phyloP scores from a whole-genome alignment of 35 echinoderm and acorn worm genomes.

The Amphiura filiformis region DNA sequence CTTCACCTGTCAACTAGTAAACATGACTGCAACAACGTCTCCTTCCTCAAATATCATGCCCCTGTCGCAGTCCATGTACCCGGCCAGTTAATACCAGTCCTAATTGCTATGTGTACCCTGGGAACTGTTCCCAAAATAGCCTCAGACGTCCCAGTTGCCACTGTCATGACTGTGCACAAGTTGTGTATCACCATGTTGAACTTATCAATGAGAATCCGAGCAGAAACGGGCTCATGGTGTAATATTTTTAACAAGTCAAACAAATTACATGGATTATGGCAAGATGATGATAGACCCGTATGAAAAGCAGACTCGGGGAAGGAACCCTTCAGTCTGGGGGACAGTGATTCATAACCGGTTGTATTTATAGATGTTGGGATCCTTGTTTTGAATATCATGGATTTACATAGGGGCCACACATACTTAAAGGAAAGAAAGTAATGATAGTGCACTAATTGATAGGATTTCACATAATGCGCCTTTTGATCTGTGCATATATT shows the following conservation, averaged over 20 bases:
- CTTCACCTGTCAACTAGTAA: conserved; percentile 8
- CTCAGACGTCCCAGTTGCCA: neutral
- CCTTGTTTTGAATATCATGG: neutral
- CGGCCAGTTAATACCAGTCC: neutral
- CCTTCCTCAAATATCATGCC: neutral
- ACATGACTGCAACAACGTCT: neutral
- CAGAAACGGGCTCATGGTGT: neutral
- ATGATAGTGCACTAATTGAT: too few relatives aligned
- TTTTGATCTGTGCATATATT: too few relatives aligned
- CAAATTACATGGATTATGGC: conserved; percentile 6
- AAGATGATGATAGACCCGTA: neutral
- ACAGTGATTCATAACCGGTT: neutral
- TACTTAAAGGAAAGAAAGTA: neutral
- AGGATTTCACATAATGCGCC: too few relatives aligned
- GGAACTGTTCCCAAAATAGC: neutral
- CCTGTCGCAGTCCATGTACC: neutral
- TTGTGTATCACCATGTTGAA: neutral
- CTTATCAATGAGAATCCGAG: neutral
- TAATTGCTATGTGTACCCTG: neutral
- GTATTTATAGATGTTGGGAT: conserved; percentile 3
- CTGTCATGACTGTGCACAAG: neutral
- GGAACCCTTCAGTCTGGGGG: conserved; percentile 9
- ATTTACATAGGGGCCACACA: neutral
- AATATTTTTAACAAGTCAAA: conserved; percentile 4
- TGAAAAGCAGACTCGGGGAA: neutral